These are phyloP conservation scores for Hedychridium roseum DNA, from an alignment of 2,888 invertebrate genomes.

Conservation along the genomic window DNA sequence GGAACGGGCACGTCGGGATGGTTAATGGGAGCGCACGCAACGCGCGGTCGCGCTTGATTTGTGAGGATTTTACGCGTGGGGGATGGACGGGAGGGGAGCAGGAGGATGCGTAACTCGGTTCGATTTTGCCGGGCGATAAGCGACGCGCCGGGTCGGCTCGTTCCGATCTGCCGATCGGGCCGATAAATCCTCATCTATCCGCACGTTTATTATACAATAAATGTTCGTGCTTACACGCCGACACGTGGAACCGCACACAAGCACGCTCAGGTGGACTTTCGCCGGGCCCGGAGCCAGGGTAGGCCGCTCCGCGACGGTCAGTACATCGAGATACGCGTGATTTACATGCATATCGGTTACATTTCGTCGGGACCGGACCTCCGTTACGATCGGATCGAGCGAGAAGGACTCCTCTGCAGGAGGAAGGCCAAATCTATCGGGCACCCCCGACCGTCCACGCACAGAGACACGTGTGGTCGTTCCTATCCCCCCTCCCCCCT, in stretches of 20 bases:
- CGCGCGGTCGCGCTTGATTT: constrained; percentile 42
- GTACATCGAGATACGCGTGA: constrained; percentile 47
- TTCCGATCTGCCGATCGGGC: constrained; percentile 9
- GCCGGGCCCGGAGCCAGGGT: not conserved
- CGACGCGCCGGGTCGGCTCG: constrained; percentile 23
- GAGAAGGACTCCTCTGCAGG: constrained; percentile 1
- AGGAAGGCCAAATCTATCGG: constrained; percentile 1
- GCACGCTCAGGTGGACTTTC: not conserved
- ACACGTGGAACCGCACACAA: not conserved
- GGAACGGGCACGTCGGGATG: constrained; percentile 21
- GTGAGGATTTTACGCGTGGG: constrained; percentile 47
- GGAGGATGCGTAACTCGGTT: too few relatives aligned
- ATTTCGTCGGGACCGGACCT: constrained; percentile 32
- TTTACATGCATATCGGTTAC: constrained; percentile 53
- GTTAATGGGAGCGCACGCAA: constrained; percentile 37
- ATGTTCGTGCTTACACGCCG: constrained; percentile 3
- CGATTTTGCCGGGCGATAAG: too few relatives aligned
- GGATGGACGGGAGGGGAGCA: too few relatives aligned
- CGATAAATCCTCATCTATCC: too few relatives aligned
- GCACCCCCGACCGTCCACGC: constrained; percentile 9
- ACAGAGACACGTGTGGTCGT: not conserved
- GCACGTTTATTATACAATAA: not conserved
- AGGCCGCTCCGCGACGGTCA: constrained; percentile 26
- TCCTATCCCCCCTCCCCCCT: not conserved
- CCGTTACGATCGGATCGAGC: constrained; percentile 18